Percentiles rank a stretch among this genome's conserved stretches.
Conservation (phyloP, 2,888 invertebrate species). For the Ecdyonurus torrentis region DNA sequence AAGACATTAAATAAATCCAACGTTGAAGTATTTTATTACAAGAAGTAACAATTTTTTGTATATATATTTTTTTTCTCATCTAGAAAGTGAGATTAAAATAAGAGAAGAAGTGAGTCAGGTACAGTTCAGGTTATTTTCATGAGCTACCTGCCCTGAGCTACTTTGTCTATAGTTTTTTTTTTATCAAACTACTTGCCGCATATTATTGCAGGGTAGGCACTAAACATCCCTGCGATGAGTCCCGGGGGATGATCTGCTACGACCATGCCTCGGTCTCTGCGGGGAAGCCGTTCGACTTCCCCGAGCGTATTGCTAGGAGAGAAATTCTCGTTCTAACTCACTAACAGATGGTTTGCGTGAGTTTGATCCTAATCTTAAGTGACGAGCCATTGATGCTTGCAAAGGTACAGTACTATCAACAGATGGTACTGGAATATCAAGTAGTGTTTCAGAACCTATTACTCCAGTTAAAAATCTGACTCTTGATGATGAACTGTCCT, state of each 20-base stretch:
- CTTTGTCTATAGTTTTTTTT: no score
- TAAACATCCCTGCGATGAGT: background rate
- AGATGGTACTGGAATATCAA: conserved; percentile 40
- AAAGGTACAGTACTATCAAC: conserved; percentile 36
- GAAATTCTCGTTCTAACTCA: conserved; percentile 36
- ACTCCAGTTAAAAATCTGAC: conserved; percentile 41
- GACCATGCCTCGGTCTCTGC: background rate
- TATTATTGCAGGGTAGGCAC: background rate
- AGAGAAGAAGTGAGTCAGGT: no score
- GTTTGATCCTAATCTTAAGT: background rate
- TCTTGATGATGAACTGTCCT: conserved; percentile 47
- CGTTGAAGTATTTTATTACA: no score
- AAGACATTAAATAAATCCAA: no score
- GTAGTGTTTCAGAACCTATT: conserved; percentile 24
- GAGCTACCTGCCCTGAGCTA: background rate
- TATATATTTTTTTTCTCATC: no score
- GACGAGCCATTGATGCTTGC: conserved; percentile 25
- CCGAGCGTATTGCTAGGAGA: conserved; percentile 28
- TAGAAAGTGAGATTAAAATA: no score
- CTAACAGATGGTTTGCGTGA: conserved; percentile 26
- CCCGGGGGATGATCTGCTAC: background rate
- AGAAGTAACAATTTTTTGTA: no score
- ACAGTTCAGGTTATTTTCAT: no score
- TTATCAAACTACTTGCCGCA: no score
- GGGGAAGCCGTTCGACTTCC: conserved; percentile 2